Base-by-base conservation (phyloP, 1,140 invertebrate genomes). In the Zophobas morio region DNA sequence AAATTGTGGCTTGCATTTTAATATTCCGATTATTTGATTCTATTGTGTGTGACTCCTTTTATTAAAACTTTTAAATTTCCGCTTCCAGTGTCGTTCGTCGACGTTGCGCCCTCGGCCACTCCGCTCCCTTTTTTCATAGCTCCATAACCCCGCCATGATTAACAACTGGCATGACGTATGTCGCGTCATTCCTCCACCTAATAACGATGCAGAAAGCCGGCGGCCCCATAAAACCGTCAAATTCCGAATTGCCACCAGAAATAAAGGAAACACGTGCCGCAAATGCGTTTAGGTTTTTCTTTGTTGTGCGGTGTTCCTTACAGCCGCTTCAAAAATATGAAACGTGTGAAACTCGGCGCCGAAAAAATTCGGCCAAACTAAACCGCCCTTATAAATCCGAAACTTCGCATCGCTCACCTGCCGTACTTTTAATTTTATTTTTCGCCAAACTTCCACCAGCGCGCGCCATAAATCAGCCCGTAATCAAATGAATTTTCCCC, bases 231-330 rank as follows among this genome's bases (percentile, higher is more conserved):
- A 60, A 60, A 60, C 35, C 56, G 56, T 60, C 56, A 60, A 60
- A 60, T 60, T 60, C 36, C 5, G 56, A 60, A 60, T 60, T 60
- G 56, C 56, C 56, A 36, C 35, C 56, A 35, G 36, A 60, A 60
- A 60, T 60, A 60, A 60, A 60, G 56, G 56, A 60, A 60, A 60
- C 56, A 60, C 56, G 56, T 60, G 56, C 56, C 37, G 32, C 36
- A 60, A 60, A 60, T 60, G 56, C 56, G 56, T 60, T 60, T 60
- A 60, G 56, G 56, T 60, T 60, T 56, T 39, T 60, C 56, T 60
- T 60, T 60, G 56, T 37, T 60, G 56, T 60, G 56, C 56, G 56
- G 56, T 60, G 56, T 60, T 60, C 56, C 36, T 8, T 60, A 60
- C 56, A 39, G 2, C 56, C 6, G 35, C 20, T 20, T 20, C 20